Evolutionary conservation across 2,113 vertebrate species (phyloP).

Genomic region (Maylandia zebra): DNA sequence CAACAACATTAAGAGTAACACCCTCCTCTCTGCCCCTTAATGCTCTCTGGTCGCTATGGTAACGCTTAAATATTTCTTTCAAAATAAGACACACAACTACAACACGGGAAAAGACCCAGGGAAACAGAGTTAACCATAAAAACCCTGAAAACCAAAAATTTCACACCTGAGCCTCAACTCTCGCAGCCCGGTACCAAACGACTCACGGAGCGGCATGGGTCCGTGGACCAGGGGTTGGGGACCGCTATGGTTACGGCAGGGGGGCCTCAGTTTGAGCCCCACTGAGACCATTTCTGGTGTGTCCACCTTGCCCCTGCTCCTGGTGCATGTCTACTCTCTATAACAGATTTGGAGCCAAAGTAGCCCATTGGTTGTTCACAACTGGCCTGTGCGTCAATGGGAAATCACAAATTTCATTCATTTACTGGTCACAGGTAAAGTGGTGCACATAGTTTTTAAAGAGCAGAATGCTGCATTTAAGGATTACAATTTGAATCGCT

Average conservation of each 20-base stretch:
- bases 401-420: background rate
- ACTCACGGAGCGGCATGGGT: background rate
- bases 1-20: background rate
- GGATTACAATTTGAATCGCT: background rate
- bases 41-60: background rate
- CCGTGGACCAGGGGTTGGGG: background rate
- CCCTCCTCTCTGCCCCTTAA: rapidly evolving
- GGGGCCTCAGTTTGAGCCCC: background rate
- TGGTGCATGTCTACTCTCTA: background rate
- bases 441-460: background rate
- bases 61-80: background rate
- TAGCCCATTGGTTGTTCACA: background rate
- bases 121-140: background rate
- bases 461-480: background rate
- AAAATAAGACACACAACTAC: background rate
- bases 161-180: background rate
- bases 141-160: background rate
- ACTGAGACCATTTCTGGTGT: background rate
- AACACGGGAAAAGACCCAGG: background rate
- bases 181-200: background rate
- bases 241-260: background rate
- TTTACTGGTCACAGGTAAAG: background rate
- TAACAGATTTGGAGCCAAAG: background rate
- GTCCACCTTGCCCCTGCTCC: background rate
- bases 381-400: background rate